phyloP scores from a whole-genome alignment of 2,888 invertebrate genomes.

The Horisme vitalbata region DNA sequence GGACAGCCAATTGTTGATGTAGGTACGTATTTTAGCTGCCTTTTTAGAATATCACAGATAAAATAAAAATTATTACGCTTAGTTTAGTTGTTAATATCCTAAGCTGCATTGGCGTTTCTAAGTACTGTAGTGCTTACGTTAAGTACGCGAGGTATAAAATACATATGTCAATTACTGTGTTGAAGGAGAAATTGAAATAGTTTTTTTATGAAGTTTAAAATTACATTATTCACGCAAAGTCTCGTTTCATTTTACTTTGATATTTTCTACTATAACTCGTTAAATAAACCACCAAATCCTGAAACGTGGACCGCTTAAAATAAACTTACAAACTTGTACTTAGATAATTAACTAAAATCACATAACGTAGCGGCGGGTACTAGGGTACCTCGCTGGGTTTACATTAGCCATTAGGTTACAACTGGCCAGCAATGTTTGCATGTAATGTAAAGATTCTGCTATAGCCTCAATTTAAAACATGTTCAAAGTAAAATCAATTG shows the following conservation, averaged over 20 bases:
- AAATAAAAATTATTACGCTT: neutral
- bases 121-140: too few species aligned
- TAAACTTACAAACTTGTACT: conserved; percentile 70
- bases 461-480: neutral
- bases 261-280: neutral
- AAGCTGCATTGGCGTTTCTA: neutral
- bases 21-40: conserved; percentile 4
- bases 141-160: too few species aligned
- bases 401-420: conserved; percentile 15
- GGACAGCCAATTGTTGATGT: conserved; percentile 18
- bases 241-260: neutral
- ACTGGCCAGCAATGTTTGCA: conserved; percentile 5
- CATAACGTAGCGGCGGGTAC: conserved; percentile 52
- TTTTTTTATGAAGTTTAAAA: neutral
- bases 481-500: too few species aligned
- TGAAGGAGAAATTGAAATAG: neutral
- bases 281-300: conserved; percentile 5
- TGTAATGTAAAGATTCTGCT: conserved; percentile 13
- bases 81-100: neutral
- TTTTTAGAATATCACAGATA: conserved; percentile 18
- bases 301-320: conserved; percentile 43
- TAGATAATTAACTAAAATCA: conserved; percentile 78
- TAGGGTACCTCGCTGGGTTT: conserved; percentile 32
- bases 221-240: neutral
- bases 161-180: too few species aligned